A percentile compares a stretch with the other conserved stretches of the same genome.
Evolutionary conservation across 2,888 invertebrate species (phyloP).

Genomic region (Lamellibrachia columna): DNA sequence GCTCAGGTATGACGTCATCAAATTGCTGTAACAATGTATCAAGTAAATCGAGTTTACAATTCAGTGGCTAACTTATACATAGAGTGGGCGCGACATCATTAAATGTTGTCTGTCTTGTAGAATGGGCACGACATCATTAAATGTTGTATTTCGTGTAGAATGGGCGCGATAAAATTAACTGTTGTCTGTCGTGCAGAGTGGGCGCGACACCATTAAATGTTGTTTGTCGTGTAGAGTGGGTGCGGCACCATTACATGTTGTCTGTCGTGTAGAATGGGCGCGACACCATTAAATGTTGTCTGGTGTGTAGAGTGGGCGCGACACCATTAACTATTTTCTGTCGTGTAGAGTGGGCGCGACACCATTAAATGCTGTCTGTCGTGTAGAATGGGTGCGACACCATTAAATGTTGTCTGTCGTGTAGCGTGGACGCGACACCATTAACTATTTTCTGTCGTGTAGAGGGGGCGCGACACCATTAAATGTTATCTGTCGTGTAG

Average conservation of each 20-base stretch:
- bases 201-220: neutral
- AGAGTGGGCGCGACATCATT: too few species aligned
- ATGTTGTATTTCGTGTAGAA: neutral
- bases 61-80: too few species aligned
- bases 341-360: too few species aligned
- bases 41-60: too few species aligned
- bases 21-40: too few species aligned
- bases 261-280: neutral
- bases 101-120: constrained; percentile 17
- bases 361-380: neutral
- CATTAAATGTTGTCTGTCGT: neutral
- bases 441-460: neutral
- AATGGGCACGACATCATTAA: too few species aligned
- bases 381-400: too few species aligned
- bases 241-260: neutral
- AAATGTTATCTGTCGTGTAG: neutral
- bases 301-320: too few species aligned
- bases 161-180: neutral
- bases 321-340: neutral
- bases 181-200: constrained; percentile 19
- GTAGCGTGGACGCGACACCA: too few species aligned
- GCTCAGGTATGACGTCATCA: neutral
- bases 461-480: too few species aligned
- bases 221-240: too few species aligned
- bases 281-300: neutral